These are phyloP conservation scores for Hydra vulgaris DNA, from an alignment of 30 jellyfish, hydroid and myxozoan genomes.

Conservation along the genomic window DNA sequence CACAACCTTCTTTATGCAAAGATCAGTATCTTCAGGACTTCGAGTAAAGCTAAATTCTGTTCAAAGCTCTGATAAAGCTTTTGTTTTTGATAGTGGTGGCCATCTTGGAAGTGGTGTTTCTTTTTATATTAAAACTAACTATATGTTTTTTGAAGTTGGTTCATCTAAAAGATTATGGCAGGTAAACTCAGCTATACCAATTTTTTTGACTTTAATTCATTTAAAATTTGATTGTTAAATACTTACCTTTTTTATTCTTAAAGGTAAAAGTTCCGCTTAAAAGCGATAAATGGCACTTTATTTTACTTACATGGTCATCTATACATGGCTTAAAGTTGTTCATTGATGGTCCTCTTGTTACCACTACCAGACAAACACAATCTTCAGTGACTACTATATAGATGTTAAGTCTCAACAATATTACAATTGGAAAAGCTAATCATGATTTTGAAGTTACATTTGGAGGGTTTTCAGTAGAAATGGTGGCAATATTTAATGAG, in stretches of 20 bases:
- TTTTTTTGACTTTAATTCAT: no score
- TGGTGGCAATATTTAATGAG: slow-evolving; percentile 69
- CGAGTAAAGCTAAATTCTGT: slow-evolving; percentile 32
- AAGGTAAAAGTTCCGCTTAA: slow-evolving; percentile 43
- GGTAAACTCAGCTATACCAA: slow-evolving; percentile 29
- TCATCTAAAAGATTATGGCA: slow-evolving; percentile 56
- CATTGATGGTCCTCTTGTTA: slow-evolving; percentile 65
- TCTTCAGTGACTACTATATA: neutral
- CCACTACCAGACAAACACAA: neutral
- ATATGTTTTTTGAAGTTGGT: slow-evolving; percentile 48
- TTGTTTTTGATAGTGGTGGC: slow-evolving; percentile 79
- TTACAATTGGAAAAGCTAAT: slow-evolving; percentile 58
- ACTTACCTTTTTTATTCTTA: neutral
- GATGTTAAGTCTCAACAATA: slow-evolving; percentile 38
- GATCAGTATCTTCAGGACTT: slow-evolving; percentile 52
- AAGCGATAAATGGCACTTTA: slow-evolving; percentile 53
- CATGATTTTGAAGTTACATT: slow-evolving; percentile 30
- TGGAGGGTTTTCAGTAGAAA: slow-evolving; percentile 48
- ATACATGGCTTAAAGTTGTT: slow-evolving; percentile 42
- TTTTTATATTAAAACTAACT: slow-evolving; percentile 20
- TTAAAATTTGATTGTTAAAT: no score
- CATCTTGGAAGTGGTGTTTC: slow-evolving; percentile 73
- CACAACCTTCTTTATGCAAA: slow-evolving; percentile 54
- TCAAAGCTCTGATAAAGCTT: slow-evolving; percentile 23
- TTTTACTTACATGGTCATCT: slow-evolving; percentile 67